Conservation (phyloP, 2,797 vertebrate genomes). For the Melanotaenia parkinsoni region DNA sequence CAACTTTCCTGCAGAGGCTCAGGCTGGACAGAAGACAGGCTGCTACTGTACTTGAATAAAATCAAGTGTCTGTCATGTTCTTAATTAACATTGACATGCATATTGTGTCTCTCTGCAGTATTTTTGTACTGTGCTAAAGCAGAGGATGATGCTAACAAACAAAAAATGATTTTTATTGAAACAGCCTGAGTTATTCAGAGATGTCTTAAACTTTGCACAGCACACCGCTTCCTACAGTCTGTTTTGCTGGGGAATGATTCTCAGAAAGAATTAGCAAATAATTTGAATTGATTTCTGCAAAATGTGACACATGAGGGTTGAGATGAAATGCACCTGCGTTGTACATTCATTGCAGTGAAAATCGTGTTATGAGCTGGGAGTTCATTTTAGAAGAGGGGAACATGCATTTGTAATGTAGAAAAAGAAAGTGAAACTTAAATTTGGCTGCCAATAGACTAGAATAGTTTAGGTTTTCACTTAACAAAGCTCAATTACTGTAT, state of each 20-base stretch:
- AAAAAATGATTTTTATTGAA: slow-evolving; percentile 12
- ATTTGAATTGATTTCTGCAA: no score
- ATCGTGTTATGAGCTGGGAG: background rate
- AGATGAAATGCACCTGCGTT: no score
- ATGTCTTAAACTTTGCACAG: slow-evolving; percentile 29
- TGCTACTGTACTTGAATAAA: slow-evolving; percentile 64
- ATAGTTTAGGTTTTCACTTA: background rate
- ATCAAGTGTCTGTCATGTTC: slow-evolving; percentile 60
- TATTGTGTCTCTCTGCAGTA: slow-evolving; percentile 13
- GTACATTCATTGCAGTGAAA: background rate
- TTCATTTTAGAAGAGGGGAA: background rate
- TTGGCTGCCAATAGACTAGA: background rate
- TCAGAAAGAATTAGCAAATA: slow-evolving; percentile 19
- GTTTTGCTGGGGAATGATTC: slow-evolving; percentile 15
- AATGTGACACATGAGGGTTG: no score
- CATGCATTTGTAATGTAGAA: background rate
- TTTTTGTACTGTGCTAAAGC: slow-evolving; percentile 16
- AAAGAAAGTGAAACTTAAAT: background rate
- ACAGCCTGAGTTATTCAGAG: slow-evolving; percentile 4
- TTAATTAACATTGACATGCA: slow-evolving; percentile 25
- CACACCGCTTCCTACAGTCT: slow-evolving; percentile 7
- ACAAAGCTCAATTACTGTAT: background rate
- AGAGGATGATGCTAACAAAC: slow-evolving; percentile 7
- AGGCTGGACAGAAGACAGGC: slow-evolving; percentile 63
- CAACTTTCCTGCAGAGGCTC: slow-evolving; percentile 50